Percentiles rank a stretch among this genome's conserved stretches.
These are phyloP conservation scores for Dinocampus coccinellae DNA, from an alignment of 2,888 invertebrate genomes.

Conservation along the genomic window DNA sequence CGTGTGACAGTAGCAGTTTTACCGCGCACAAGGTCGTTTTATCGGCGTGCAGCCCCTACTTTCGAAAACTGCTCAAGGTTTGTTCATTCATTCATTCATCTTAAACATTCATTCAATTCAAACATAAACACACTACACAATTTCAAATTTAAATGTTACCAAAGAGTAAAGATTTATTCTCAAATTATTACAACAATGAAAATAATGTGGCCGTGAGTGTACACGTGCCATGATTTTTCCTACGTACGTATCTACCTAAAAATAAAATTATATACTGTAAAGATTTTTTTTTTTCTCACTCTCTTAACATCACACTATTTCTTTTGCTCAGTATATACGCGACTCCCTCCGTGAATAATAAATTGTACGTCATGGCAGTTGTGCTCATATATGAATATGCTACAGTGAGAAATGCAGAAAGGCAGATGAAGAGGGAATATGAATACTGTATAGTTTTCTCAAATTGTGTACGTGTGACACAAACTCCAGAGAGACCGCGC, in stretches of 20 bases:
- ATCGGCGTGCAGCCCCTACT: conserved; percentile 94
- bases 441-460: conserved; percentile 1
- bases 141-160: background rate
- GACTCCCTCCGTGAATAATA: conserved; percentile 43
- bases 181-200: background rate
- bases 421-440: conserved; percentile 4
- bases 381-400: conserved; percentile 26
- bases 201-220: conserved; percentile 12
- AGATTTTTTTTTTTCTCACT: conserved; percentile 15
- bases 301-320: background rate
- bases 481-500: conserved; percentile 23
- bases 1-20: conserved; percentile 90
- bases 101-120: background rate
- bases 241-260: conserved; percentile 45
- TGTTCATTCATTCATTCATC: conserved; percentile 35
- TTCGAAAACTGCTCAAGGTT: conserved; percentile 84
- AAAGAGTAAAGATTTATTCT: background rate
- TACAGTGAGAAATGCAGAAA: conserved; percentile 18
- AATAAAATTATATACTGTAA: conserved; percentile 58
- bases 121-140: background rate
- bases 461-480: conserved; percentile 26
- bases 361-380: conserved; percentile 41
- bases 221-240: conserved; percentile 32
- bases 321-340: conserved; percentile 12
- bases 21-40: conserved; percentile 92